These are phyloP conservation scores for Dicentrarchus labrax DNA, from an alignment of 2,113 vertebrate species.

Conservation along the genomic window DNA sequence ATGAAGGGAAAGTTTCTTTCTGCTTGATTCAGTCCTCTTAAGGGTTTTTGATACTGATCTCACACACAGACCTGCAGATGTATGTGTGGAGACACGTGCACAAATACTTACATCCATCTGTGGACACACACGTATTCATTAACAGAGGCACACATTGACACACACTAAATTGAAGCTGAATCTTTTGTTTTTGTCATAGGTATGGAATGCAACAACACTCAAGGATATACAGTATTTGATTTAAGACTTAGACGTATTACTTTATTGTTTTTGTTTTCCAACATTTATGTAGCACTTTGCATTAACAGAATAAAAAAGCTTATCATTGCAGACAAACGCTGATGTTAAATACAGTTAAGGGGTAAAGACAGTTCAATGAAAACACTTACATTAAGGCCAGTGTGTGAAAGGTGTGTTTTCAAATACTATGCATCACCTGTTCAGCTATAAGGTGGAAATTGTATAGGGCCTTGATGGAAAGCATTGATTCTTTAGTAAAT, in stretches of 20 bases:
- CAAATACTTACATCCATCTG: slow-evolving; percentile 22
- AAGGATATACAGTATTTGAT: slow-evolving; percentile 39
- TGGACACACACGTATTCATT: slow-evolving; percentile 22
- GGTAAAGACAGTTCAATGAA: slow-evolving; percentile 13
- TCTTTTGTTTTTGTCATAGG: slow-evolving; percentile 32
- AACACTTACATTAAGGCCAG: slow-evolving; percentile 16
- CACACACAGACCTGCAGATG: slow-evolving; percentile 40
- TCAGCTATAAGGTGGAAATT: slow-evolving; percentile 2
- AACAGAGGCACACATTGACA: not conserved
- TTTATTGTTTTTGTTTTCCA: slow-evolving; percentile 29
- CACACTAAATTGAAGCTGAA: slow-evolving; percentile 15
- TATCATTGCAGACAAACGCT: slow-evolving; percentile 15
- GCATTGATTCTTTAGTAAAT: slow-evolving; percentile 20
- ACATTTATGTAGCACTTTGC: slow-evolving; percentile 27
- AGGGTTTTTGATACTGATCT: slow-evolving; percentile 60
- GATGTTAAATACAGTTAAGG: slow-evolving; percentile 2
- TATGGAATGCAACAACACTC: slow-evolving; percentile 25
- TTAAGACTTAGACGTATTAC: slow-evolving; percentile 12
- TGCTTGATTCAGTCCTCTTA: slow-evolving; percentile 54
- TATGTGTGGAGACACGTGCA: slow-evolving; percentile 26
- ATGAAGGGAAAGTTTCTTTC: slow-evolving; percentile 61
- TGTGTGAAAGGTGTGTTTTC: slow-evolving; percentile 6
- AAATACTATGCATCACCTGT: slow-evolving; percentile 10
- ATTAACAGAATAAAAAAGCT: not conserved
- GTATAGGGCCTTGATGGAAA: slow-evolving; percentile 30